These are phyloP conservation scores for Candidula unifasciata DNA, from an alignment of 2,888 invertebrate genomes.

Conservation along the genomic window DNA sequence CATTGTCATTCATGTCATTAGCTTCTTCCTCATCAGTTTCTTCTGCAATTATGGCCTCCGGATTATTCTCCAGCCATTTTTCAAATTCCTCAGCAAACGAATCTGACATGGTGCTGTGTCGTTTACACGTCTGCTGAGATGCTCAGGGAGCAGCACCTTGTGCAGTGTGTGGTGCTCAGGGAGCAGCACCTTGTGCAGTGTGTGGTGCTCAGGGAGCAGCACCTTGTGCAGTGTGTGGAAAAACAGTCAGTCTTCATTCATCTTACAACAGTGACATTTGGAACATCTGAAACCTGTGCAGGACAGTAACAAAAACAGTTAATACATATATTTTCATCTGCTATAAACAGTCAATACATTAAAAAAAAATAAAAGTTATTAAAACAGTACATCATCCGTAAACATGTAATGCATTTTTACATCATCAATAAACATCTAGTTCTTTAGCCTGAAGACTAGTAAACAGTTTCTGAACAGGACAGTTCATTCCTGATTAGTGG, in stretches of 20 bases:
- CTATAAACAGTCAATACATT: no score
- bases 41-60: not conserved
- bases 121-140: not conserved
- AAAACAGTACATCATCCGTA: no score
- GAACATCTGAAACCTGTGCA: not conserved
- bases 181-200: not conserved
- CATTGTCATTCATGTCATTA: not conserved
- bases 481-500: no score
- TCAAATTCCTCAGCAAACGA: constrained; percentile 32
- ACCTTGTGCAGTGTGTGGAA: not conserved
- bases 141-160: not conserved
- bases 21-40: constrained; percentile 10
- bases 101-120: constrained; percentile 9
- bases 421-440: no score
- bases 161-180: not conserved
- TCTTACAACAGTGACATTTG: not conserved
- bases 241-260: not conserved
- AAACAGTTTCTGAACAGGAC: no score
- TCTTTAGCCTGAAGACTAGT: no score
- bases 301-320: not conserved
- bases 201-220: not conserved
- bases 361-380: no score
- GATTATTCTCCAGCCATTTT: constrained; percentile 28
- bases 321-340: no score
- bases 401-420: no score